A percentile compares a stretch with the other conserved stretches of the same genome.
Conservation (phyloP, 2,888 invertebrate genomes). For the Phaedon cochleariae region DNA sequence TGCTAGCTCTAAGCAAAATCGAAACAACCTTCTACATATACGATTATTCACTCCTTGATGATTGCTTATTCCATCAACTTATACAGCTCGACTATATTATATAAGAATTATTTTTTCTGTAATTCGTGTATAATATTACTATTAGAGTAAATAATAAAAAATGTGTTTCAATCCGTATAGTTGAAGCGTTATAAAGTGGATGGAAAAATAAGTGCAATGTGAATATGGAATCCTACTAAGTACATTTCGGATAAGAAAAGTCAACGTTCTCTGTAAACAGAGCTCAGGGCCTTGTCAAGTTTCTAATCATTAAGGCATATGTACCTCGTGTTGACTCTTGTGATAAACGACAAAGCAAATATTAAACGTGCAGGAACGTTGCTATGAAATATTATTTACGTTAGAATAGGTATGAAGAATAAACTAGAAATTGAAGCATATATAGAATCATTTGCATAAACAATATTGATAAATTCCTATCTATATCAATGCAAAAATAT, state of each 20-base stretch:
- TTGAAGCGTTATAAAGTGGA: too few species aligned
- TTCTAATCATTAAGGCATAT: conserved; percentile 24
- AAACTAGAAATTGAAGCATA: not conserved
- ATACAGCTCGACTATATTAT: too few species aligned
- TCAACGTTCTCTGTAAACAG: conserved; percentile 22
- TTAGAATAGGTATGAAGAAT: conserved; percentile 32
- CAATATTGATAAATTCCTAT: not conserved
- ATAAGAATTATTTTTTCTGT: too few species aligned
- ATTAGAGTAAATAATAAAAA: too few species aligned
- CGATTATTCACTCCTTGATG: too few species aligned
- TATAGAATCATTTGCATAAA: not conserved
- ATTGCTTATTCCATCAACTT: too few species aligned
- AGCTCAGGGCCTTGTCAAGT: conserved; percentile 22
- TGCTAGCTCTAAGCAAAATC: too few species aligned
- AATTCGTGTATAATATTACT: too few species aligned
- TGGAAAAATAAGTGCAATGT: not conserved
- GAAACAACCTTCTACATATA: too few species aligned
- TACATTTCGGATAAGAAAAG: conserved; percentile 17
- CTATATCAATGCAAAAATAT: not conserved
- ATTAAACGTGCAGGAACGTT: conserved; percentile 20
- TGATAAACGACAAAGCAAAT: conserved; percentile 28
- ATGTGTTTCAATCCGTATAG: too few species aligned
- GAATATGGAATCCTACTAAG: not conserved
- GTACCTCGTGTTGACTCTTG: conserved; percentile 17
- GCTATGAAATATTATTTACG: conserved; percentile 26